Percentiles rank a stretch among this genome's conserved stretches.
Evolutionary conservation across 2,888 invertebrate species (phyloP).

Genomic region (Cepaea hortensis): DNA sequence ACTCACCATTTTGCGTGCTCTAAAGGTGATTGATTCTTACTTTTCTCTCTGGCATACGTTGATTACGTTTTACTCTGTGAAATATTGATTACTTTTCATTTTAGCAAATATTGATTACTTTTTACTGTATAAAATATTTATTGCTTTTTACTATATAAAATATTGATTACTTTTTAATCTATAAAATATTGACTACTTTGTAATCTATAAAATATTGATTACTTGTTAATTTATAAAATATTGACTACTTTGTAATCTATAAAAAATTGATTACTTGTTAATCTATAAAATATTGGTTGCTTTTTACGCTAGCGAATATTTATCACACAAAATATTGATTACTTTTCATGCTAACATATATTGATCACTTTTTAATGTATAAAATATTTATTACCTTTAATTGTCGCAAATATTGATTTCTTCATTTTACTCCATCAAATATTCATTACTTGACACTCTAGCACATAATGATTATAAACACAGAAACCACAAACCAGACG

Average conservation of each 20-base stretch:
- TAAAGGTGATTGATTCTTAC: conserved; percentile 63
- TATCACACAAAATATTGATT: too few relatives aligned
- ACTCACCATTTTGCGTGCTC: conserved; percentile 65
- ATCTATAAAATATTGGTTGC: too few relatives aligned
- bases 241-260: background rate
- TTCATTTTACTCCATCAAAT: background rate
- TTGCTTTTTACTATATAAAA: background rate
- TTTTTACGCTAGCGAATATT: too few relatives aligned
- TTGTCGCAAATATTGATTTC: background rate
- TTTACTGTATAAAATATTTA: background rate
- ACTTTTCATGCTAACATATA: too few relatives aligned
- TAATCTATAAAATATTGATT: background rate
- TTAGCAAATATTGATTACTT: background rate
- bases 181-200: background rate
- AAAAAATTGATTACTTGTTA: background rate
- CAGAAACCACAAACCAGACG: too few relatives aligned
- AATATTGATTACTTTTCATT: background rate
- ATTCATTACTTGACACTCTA: background rate
- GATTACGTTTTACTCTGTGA: background rate
- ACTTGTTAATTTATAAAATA: background rate
- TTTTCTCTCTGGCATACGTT: background rate
- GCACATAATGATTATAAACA: background rate
- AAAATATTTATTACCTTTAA: background rate
- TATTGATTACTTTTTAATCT: background rate
- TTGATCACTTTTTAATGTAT: background rate